Evolutionary conservation across 2,797 vertebrate species (phyloP), one percentile per base, ranked within the genome.

Genomic region (Danio tinwini): DNA sequence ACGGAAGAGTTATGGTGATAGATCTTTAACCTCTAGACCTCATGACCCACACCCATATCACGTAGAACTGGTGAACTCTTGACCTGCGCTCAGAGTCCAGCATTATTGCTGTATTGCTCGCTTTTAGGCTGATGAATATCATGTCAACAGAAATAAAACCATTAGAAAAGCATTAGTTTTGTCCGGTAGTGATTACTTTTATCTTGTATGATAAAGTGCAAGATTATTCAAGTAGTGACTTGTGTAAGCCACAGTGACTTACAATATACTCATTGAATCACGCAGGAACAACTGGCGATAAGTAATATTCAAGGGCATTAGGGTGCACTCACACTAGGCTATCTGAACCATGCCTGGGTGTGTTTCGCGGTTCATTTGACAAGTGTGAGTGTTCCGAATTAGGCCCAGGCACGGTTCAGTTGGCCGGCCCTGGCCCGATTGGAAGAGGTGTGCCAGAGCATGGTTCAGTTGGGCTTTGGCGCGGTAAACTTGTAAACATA

Each of bases 171-270:
- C 65, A 61, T 70, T 70, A 44, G 65, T 61, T 61, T 50, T 49
- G 17, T 58, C 42, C 16, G 17, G 68, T 39, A 53, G 58, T 4
- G 49, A 79, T 69, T 37, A 42, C 13, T 14, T 62, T 72, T 71
- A 63, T 79, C 67, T 55, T 72, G 53, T 14, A 21, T 61, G 58
- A 79, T 72, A 53, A 71, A 79, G 56, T 71, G 45, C 58, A 72
- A 53, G 58, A 79, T 63, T n/a, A n/a, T n/a, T n/a, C n/a, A n/a
- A n/a, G n/a, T n/a, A n/a, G n/a, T n/a, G n/a, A n/a, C n/a, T n/a
- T n/a, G n/a, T n/a, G n/a, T n/a, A n/a, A n/a, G 53, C 7, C 39
- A 45, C 19, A 63, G 58, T 63, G 39, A 44, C 58, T 79, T 79
- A 14, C 37, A 44, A 12, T 62, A 12, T 62, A 29, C 13, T 78